Evolutionary conservation across 2,888 invertebrate genomes (phyloP).

Genomic region (Hydrotaea cyrtoneurina): DNA sequence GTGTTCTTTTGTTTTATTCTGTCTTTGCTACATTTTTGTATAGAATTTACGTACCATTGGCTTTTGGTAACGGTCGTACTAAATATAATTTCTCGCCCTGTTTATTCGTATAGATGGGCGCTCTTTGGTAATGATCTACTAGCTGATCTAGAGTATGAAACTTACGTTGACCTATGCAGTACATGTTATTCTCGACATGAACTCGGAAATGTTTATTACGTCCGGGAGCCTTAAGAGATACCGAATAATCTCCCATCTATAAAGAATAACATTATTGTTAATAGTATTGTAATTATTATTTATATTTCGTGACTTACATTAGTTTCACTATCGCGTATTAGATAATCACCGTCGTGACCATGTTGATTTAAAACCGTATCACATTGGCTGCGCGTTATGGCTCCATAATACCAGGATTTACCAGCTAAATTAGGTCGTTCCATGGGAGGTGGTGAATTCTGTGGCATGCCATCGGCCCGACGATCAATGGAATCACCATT

Average conservation of each 20-base stretch:
- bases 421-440: conserved; percentile 88
- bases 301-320: conserved; percentile 87
- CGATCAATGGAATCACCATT: conserved; percentile 80
- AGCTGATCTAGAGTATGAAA: conserved; percentile 97
- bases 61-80: conserved; percentile 93
- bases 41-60: conserved; percentile 80
- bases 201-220: conserved; percentile 99
- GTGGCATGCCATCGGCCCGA: conserved; percentile 82
- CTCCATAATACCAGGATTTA: conserved; percentile 98
- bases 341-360: conserved; percentile 98
- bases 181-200: conserved; percentile 94
- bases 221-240: conserved; percentile 97
- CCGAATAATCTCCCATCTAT: conserved; percentile 98
- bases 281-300: too few species aligned
- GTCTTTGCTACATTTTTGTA: conserved; percentile 18
- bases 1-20: conserved; percentile 1
- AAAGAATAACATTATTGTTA: conserved; percentile 71
- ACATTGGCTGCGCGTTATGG: conserved; percentile 97
- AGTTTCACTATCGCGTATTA: conserved; percentile 99
- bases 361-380: conserved; percentile 96
- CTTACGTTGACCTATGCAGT: conserved; percentile 98
- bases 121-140: conserved; percentile 98
- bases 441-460: conserved; percentile 77
- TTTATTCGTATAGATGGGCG: conserved; percentile 99
- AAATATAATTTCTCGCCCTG: conserved; percentile 98